These are phyloP conservation scores for Hedychridium roseum DNA, from an alignment of 2,888 invertebrate genomes.

Conservation along the genomic window DNA sequence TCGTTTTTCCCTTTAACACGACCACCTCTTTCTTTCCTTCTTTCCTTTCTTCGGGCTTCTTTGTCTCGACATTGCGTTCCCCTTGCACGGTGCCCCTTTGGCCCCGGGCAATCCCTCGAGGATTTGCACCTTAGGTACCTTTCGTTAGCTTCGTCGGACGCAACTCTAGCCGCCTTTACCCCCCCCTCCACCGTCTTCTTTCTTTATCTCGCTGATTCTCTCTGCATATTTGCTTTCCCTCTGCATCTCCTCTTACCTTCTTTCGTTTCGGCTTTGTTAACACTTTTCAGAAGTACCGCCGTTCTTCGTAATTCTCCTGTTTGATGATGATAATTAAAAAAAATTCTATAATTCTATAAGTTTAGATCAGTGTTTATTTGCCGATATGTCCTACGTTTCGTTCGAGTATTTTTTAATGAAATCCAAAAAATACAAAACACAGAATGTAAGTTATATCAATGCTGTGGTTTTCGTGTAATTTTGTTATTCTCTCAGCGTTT, in stretches of 20 bases:
- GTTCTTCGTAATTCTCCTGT: no score
- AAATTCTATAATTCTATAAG: no score
- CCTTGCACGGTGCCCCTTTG: no score
- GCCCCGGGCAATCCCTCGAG: slow-evolving; percentile 31
- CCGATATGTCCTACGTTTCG: no score
- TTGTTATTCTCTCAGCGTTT: no score
- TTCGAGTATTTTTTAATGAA: no score
- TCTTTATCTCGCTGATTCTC: neutral
- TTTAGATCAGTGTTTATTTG: no score
- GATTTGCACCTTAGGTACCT: slow-evolving; percentile 32
- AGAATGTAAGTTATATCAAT: no score
- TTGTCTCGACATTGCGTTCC: neutral
- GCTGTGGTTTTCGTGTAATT: no score
- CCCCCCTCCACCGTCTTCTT: neutral
- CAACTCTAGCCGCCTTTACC: neutral
- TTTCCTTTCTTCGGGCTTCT: neutral
- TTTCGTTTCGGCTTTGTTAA: neutral
- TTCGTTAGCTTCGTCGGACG: slow-evolving; percentile 36
- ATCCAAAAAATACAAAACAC: no score
- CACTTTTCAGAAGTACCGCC: no score
- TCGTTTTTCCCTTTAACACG: slow-evolving; percentile 6
- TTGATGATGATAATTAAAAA: no score
- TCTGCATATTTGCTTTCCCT: neutral
- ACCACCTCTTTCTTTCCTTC: neutral
- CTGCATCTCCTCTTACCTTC: neutral